Base-by-base conservation (phyloP, 2,888 invertebrate species). In the Drymonia ruficornis region DNA sequence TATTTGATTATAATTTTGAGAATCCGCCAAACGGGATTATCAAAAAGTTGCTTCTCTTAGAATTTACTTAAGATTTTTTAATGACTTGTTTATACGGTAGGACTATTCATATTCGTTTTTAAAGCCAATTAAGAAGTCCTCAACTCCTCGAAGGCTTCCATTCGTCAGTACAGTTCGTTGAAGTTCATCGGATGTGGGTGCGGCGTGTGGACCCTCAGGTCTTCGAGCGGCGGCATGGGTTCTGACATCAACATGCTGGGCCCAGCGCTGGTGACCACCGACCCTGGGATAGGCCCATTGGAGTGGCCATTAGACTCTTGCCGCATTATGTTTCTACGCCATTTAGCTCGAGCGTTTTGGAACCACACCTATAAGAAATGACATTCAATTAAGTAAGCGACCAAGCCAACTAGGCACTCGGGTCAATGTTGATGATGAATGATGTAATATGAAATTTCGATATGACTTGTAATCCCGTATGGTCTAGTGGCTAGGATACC, bases 281-380 rank as follows among this genome's bases (percentile, higher is more conserved):
- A 61, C 0, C 78, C 74, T 11, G 80, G 63, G 1, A 81, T 61
- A 12, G 70, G 52, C 0, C 86, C 84, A 48, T 86, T 88, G 18
- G 76, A 56, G 51, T 79, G 87, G 0, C 77, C 74, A 0, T 82
- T 87, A 0, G 90, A 78, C 78, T 98, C 97, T 79, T 97, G 97
- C 49, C 97, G 93, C 96, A 97, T 97, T 83, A 97, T 95, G 86
- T 97, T 99, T 50, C 99, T 95, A 66, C 99, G 95, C 97, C 98
- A 99, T 93, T 99, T 99, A 38, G 99, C 99, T 50, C 99, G 94
- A 0, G 99, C 99, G 84, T 99, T 99, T 95, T 99, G 99, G 88
- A 99, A 99, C 99, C 99, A 99, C 1, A 99, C 99, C 99, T 99
- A 67, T 76, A 12, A 73, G 53, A 46, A 55, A 56, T 57, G 45